Evolutionary conservation across 2,888 invertebrate genomes (phyloP).

Genomic region (Diogma glabrata): DNA sequence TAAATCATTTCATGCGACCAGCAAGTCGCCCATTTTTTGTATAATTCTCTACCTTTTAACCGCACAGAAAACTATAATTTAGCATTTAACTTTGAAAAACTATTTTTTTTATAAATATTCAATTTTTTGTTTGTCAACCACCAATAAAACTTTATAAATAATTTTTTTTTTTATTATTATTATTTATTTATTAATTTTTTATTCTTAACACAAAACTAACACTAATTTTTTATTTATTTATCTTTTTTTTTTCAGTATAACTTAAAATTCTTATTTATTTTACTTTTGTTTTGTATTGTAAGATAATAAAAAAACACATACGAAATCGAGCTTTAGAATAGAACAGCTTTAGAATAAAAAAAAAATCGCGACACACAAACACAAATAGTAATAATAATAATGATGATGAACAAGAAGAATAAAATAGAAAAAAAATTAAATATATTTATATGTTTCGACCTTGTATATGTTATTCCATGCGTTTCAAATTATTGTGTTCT

Average conservation of each 20-base stretch:
- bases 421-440: too few species aligned
- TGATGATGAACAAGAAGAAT: slow-evolving; percentile 8
- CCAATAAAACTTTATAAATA: slow-evolving; percentile 2
- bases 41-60: slow-evolving; percentile 1
- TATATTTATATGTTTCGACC: slow-evolving; percentile 29
- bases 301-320: neutral
- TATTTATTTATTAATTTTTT: neutral
- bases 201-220: slow-evolving; percentile 1
- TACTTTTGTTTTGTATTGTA: slow-evolving; percentile 3
- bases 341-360: too few species aligned
- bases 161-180: neutral
- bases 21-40: slow-evolving; percentile 10
- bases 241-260: slow-evolving; percentile 2
- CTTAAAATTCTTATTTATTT: neutral
- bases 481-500: slow-evolving; percentile 22
- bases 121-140: too few species aligned
- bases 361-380: slow-evolving; percentile 7
- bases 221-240: slow-evolving; percentile 1
- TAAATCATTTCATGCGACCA: slow-evolving; percentile 7
- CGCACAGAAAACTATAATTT: slow-evolving; percentile 1
- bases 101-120: too few species aligned
- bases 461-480: slow-evolving; percentile 31
- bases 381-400: slow-evolving; percentile 6
- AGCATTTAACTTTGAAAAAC: too few species aligned
- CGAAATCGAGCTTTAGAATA: too few species aligned